Percentiles rank a stretch among this genome's conserved stretches.
Evolutionary conservation across 2,888 invertebrate genomes (phyloP).

Genomic region (Erebia aethiops): DNA sequence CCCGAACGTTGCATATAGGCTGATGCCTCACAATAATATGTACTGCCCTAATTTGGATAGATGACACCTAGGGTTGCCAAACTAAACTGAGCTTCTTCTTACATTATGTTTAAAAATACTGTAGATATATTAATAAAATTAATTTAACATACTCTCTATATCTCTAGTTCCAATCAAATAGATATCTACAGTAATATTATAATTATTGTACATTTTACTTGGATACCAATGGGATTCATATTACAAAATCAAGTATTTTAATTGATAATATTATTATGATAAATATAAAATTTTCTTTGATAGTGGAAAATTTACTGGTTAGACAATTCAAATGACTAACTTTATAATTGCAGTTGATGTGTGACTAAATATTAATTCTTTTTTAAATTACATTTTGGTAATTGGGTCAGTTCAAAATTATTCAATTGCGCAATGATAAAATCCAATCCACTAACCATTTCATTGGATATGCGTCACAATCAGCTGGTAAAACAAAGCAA

Average conservation of each 20-base stretch:
- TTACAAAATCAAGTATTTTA: too few relatives aligned
- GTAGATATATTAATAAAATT: too few relatives aligned
- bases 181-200: not conserved
- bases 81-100: too few relatives aligned
- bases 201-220: too few relatives aligned
- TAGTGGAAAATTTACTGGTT: too few relatives aligned
- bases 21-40: conserved; percentile 23
- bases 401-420: not conserved
- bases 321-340: not conserved
- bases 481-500: conserved; percentile 29
- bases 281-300: too few relatives aligned
- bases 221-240: too few relatives aligned
- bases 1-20: conserved; percentile 21
- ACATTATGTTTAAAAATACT: too few relatives aligned
- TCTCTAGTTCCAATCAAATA: too few relatives aligned
- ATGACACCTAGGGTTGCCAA: conserved; percentile 20
- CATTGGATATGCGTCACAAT: conserved; percentile 26
- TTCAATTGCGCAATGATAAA: not conserved
- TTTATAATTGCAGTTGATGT: not conserved
- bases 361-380: not conserved
- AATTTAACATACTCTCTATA: too few relatives aligned
- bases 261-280: too few relatives aligned
- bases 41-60: conserved; percentile 24
- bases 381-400: not conserved
- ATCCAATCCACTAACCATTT: conserved; percentile 8